Percentiles rank a stretch among this genome's conserved stretches.
phyloP scores from a whole-genome alignment of 2,888 invertebrate species.

The Cyclophora punctaria region DNA sequence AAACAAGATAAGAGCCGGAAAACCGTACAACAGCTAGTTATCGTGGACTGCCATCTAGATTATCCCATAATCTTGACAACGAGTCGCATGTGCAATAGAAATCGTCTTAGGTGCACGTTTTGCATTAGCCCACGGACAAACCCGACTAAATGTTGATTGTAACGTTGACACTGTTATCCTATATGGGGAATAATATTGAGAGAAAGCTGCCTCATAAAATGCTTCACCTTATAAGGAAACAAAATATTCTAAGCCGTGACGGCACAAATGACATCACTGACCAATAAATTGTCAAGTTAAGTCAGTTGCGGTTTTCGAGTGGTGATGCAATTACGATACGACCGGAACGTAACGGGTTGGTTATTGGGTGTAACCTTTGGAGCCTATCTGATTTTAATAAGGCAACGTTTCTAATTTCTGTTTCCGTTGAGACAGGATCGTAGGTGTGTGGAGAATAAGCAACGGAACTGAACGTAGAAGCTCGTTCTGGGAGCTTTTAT shows the following conservation, averaged over 20 bases:
- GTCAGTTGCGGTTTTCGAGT: constrained; percentile 17
- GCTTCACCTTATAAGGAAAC: no score
- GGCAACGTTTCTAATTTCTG: no score
- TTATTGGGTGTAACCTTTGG: constrained; percentile 4
- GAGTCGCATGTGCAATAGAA: constrained; percentile 35
- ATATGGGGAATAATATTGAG: constrained; percentile 1
- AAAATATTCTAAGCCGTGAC: constrained; percentile 17
- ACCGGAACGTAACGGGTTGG: constrained; percentile 8
- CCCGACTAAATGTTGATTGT: constrained; percentile 36
- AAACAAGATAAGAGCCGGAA: constrained; percentile 6
- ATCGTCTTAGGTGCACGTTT: constrained; percentile 40
- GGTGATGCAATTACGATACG: constrained; percentile 25
- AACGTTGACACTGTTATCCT: neutral
- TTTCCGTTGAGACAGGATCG: no score
- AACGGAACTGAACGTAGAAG: no score
- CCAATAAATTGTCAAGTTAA: constrained; percentile 13
- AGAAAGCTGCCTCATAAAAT: constrained; percentile 10
- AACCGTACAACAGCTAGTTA: constrained; percentile 10
- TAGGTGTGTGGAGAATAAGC: no score
- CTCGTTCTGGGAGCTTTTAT: no score
- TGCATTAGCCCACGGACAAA: constrained; percentile 28
- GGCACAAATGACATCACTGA: constrained; percentile 34
- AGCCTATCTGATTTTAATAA: no score
- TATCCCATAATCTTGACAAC: constrained; percentile 33
- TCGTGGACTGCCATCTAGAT: constrained; percentile 24